Evolutionary conservation across 92 coral and sea anemone species (phyloP), one percentile per base, ranked within the genome.

Genomic region (Porites lobata): DNA sequence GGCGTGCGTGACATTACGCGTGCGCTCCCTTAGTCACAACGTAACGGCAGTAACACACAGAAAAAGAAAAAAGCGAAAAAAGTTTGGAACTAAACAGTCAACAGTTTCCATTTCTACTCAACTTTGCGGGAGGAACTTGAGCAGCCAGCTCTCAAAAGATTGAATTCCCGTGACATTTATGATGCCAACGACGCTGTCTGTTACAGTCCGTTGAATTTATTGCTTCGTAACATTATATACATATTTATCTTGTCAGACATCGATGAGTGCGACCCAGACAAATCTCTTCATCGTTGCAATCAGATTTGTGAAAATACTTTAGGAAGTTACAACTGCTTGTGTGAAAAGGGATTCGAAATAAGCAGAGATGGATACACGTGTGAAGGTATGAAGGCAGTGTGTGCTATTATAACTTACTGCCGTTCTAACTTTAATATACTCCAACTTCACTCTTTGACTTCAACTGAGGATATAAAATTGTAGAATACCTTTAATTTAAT

Each of bases 251-350:
- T 79, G 21, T 24, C 29, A 90, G 94, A 91, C 50, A 70, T 87
- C 64, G 57, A 91, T 59, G 94, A 91, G 63, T 91, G 94, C 66
- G 59, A 80, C 14, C 63, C 82, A 2, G 19, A 7, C 4, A 75
- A 80, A 4, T 53, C 54, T 10, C 82, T 13, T 19, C 66, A 71
- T 51, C 56, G 78, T 38, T 87, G 94, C 85, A 22, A 18, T 58
- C 88, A 82, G 51, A 75, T 52, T 22, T 91, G 94, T 82, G 65
- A 61, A 29, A 91, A 91, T 43, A 58, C 51, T 12, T 47, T 9
- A 10, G 94, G 94, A 57, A 80, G 88, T 43, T 86, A 81, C 58
- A 61, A n/a, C 2, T 91, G 94, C 38, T 53, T 11, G 4, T 91
- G 94, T 53, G 4, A 66, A 1, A 50, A 38, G 0, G 94, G 94